These are phyloP conservation scores for Polydrusus tereticollis DNA, from an alignment of 2,888 invertebrate genomes.

Conservation along the genomic window DNA sequence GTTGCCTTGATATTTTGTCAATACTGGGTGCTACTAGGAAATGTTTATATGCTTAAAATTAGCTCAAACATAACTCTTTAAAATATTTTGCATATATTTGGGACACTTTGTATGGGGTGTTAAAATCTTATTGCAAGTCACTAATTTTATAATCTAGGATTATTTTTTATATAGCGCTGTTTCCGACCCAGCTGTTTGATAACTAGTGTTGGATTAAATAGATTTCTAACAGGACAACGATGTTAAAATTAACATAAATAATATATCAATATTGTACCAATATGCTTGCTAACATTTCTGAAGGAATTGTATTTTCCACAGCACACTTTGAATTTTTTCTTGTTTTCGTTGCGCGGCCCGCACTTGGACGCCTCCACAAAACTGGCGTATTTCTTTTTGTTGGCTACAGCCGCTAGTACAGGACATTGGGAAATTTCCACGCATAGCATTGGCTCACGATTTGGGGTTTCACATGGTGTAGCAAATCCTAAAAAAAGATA, in stretches of 20 bases:
- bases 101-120: no score
- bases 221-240: no score
- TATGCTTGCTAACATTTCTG: conserved; percentile 49
- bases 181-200: no score
- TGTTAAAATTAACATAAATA: conserved; percentile 8
- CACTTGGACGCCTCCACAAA: conserved; percentile 59
- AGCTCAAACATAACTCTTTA: no score
- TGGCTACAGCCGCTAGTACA: conserved; percentile 59
- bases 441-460: conserved; percentile 64
- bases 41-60: no score
- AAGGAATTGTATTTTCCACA: conserved; percentile 59
- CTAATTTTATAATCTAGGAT: no score
- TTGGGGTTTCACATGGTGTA: conserved; percentile 66
- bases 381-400: conserved; percentile 52
- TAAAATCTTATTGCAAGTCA: no score
- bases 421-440: conserved; percentile 65
- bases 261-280: conserved; percentile 41
- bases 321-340: conserved; percentile 59
- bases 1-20: no score
- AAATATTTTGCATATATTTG: no score
- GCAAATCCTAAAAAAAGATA: conserved; percentile 59
- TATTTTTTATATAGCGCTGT: no score
- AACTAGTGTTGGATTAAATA: no score
- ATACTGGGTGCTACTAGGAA: no score
- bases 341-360: conserved; percentile 57